Percentiles rank a stretch among this genome's conserved stretches.
Evolutionary conservation across 2,113 vertebrate genomes (phyloP).

Genomic region (Sciurus niger): DNA sequence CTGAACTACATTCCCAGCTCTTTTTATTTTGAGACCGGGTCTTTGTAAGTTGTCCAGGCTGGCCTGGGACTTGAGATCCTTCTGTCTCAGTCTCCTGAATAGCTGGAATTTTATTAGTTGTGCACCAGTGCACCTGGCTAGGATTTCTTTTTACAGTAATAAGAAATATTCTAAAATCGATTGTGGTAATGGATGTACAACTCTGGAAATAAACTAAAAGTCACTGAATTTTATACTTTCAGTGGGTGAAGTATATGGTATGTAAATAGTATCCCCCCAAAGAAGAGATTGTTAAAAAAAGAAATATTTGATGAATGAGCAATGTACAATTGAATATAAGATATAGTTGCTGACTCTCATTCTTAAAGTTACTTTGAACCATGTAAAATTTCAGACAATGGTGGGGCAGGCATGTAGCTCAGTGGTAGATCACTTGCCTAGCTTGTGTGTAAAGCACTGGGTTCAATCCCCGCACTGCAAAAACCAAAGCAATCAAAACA

Average conservation of each 20-base stretch:
- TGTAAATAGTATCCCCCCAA: not conserved
- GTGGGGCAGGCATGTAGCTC: too few species aligned
- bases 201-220: constrained; percentile 27
- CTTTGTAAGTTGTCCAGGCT: not conserved
- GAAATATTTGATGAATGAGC: constrained; percentile 1
- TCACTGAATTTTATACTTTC: not conserved
- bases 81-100: not conserved
- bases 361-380: not conserved
- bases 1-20: not conserved
- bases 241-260: not conserved
- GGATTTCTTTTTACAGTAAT: constrained; percentile 34
- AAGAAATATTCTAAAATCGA: not conserved
- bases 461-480: not conserved
- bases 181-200: not conserved
- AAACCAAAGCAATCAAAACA: not conserved
- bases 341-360: not conserved
- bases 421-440: not conserved
- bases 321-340: not conserved
- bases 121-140: not conserved
- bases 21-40: not conserved
- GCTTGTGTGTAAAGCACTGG: not conserved
- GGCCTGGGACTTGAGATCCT: not conserved
- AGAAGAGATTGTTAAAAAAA: constrained; percentile 2
- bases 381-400: not conserved
- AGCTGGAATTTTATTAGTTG: not conserved